Evolutionary conservation across 2,888 invertebrate species (phyloP).

Genomic region (Holacanthella duospinosa): DNA sequence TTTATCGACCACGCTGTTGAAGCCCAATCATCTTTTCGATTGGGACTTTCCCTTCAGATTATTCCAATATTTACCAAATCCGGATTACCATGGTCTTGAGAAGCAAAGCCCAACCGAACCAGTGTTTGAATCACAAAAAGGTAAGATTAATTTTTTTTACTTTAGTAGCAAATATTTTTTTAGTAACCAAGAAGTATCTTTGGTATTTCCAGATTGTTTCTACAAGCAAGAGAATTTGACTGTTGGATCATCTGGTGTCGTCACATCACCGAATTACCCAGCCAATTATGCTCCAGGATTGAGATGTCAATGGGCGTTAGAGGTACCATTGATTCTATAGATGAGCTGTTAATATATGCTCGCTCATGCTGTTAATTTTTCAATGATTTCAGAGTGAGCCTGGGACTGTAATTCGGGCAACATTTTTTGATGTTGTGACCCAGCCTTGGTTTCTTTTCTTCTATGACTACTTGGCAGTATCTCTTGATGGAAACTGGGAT

Average conservation of each 20-base stretch:
- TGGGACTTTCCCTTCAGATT: not conserved
- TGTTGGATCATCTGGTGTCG: slow-evolving; percentile 22
- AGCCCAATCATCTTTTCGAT: not conserved
- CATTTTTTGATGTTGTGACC: slow-evolving; percentile 31
- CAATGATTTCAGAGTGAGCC: slow-evolving; percentile 22
- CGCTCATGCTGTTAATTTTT: too few relatives aligned
- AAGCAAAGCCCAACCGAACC: not conserved
- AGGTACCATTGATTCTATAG: slow-evolving; percentile 13
- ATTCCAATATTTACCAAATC: slow-evolving; percentile 3
- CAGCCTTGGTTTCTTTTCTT: slow-evolving; percentile 30
- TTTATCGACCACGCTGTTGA: too few relatives aligned
- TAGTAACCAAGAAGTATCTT: too few relatives aligned
- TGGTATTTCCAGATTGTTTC: slow-evolving; percentile 27
- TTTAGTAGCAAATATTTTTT: too few relatives aligned
- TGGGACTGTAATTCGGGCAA: slow-evolving; percentile 26
- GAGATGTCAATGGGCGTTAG: slow-evolving; percentile 29
- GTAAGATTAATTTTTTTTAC: too few relatives aligned
- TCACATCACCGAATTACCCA: slow-evolving; percentile 31
- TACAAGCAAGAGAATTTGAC: slow-evolving; percentile 21
- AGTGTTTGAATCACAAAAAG: not conserved
- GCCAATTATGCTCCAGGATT: slow-evolving; percentile 22
- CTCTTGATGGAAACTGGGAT: slow-evolving; percentile 25
- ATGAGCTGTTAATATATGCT: slow-evolving; percentile 14
- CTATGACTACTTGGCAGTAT: slow-evolving; percentile 29
- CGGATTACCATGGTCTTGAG: not conserved